Conservation (phyloP, 2,797 vertebrate species). For the Pangasius larnaudii region DNA sequence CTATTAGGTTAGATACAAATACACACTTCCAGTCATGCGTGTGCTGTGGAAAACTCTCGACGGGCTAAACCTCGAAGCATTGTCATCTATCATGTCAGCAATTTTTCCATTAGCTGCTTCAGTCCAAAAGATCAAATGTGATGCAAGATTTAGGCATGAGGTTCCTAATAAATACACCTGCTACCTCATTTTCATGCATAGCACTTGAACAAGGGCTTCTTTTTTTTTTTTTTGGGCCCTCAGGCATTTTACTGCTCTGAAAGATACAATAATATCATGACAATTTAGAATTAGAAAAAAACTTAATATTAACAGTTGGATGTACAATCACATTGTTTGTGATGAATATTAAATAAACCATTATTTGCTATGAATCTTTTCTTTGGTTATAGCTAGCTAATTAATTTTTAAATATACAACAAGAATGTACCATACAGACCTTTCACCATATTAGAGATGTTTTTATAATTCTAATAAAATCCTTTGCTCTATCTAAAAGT, state of each 20-base stretch:
- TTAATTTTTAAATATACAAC: neutral
- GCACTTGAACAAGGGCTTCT: no score
- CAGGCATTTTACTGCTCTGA: neutral
- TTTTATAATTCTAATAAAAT: neutral
- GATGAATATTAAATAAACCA: neutral
- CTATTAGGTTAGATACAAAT: constrained; percentile 56
- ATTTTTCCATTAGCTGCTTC: constrained; percentile 9
- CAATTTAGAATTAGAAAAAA: neutral
- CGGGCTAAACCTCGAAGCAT: neutral
- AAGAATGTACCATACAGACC: neutral
- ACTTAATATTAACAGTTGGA: neutral
- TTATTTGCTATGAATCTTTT: neutral
- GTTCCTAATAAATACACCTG: neutral
- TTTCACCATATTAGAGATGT: neutral
- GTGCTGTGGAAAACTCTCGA: neutral
- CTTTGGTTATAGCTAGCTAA: no score
- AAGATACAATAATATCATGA: neutral
- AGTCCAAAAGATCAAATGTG: neutral
- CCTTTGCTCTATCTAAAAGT: neutral
- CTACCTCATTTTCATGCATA: neutral
- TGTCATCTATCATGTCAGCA: neutral
- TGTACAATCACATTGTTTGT: neutral
- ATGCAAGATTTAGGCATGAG: neutral
- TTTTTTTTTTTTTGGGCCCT: neutral
- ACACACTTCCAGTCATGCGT: constrained; percentile 39